Evolutionary conservation across 2,113 vertebrate genomes (phyloP).

Genomic region (Platysternon megacephalum): DNA sequence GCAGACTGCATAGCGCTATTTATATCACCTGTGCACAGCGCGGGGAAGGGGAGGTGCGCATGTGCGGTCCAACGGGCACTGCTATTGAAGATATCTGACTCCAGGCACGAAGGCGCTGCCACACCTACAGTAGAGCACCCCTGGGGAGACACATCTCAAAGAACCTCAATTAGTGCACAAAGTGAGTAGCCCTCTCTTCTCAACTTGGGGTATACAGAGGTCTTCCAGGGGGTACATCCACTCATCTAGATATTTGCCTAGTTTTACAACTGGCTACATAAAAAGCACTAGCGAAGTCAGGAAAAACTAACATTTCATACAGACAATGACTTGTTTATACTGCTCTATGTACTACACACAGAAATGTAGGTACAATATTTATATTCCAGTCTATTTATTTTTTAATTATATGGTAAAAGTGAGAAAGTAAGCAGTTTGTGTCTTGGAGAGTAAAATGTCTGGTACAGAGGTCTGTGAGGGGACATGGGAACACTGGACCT

Average conservation of each 20-base stretch:
- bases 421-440: neutral
- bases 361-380: neutral
- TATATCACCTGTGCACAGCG: too few species aligned
- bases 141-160: too few species aligned
- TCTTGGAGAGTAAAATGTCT: neutral
- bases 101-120: too few species aligned
- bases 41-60: too few species aligned
- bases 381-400: neutral
- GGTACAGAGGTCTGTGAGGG: neutral
- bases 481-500: neutral
- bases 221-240: neutral
- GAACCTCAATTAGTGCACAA: too few species aligned
- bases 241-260: neutral
- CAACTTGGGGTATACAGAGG: neutral
- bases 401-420: neutral
- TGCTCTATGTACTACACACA: neutral
- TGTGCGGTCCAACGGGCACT: too few species aligned
- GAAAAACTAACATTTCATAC: neutral
- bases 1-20: too few species aligned
- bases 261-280: neutral
- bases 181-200: too few species aligned
- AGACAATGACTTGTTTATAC: neutral
- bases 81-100: too few species aligned
- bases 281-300: neutral
- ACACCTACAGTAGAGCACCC: too few species aligned